Evolutionary conservation across 2,797 vertebrate species (phyloP), one percentile per base, ranked within the genome.

Genomic region (Vireo griseus): DNA sequence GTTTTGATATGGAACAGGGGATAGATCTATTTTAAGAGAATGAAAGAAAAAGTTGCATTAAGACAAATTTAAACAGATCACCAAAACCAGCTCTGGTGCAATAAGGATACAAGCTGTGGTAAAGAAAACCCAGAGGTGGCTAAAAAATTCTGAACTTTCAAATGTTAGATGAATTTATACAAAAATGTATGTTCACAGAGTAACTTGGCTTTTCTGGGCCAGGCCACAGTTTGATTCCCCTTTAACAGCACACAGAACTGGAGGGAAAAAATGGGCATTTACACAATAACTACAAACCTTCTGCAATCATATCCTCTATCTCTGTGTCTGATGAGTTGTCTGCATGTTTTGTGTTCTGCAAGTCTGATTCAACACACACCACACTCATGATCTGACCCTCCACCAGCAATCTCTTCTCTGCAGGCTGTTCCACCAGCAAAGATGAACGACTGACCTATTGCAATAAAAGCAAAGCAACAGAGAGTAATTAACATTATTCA

Each of bases 361-460:
- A 95, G 35, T 98, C 97, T 55, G 97, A 96, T 50, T 98, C 98
- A 26, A 97, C 97, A 98, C 98, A 86, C 97, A 98, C 96, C 93
- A 98, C 97, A 95, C 98, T 97, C 97, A 97, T 96, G 89, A 98
- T 98, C 94, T 98, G 98, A 48, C 98, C 97, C 94, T 98, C 98
- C 97, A 97, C 89, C 67, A 97, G 95, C 87, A 98, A 92, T 47
- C 98, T 95, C 91, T 98, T 98, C 92, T 98, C 98, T 91, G 97
- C 97, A 90, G 98, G 97, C 63, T 98, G 98, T 42, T 98, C 98
- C 52, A 98, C 98, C 97, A 99, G 97, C 96, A 99, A 97, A 77
- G 99, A 99, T 8, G 99, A 99, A 86, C 99, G 99, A 97, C 98
- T 99, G 94, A 99, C 99, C 99, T 99, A 97, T 86, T 61, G 93